These are phyloP conservation scores for Conus ventricosus DNA, from an alignment of 1,140 invertebrate species.

Conservation along the genomic window DNA sequence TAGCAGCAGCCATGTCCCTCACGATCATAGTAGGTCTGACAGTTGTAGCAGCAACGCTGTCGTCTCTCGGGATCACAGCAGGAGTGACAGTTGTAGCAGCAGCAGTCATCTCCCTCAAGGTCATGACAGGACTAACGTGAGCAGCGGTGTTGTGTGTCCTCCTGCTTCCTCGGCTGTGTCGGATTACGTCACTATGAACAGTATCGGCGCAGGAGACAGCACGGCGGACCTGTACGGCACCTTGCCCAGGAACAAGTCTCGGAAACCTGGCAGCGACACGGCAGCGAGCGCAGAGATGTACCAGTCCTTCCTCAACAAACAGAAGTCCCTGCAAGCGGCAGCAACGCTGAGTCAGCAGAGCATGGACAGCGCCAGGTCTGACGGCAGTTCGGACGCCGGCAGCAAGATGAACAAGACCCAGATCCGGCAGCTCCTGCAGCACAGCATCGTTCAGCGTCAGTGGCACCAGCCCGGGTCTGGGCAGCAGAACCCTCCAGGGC, in stretches of 20 bases:
- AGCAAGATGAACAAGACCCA: conserved; percentile 51
- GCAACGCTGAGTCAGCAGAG: conserved; percentile 32
- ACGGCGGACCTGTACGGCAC: conserved; percentile 57
- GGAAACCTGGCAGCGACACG: conserved; percentile 41
- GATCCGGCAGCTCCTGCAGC: conserved; percentile 54
- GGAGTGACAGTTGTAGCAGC: conserved; percentile 18
- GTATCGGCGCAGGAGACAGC: background rate
- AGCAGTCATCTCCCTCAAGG: background rate
- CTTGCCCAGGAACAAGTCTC: conserved; percentile 48
- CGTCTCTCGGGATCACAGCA: conserved; percentile 25
- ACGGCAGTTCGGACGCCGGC: conserved; percentile 46
- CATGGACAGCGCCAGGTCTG: conserved; percentile 41
- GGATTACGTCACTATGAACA: background rate
- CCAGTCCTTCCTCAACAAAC: conserved; percentile 51
- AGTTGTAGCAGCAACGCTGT: conserved; percentile 9
- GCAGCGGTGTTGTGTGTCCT: background rate
- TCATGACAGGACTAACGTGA: background rate
- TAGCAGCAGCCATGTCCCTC: too few species aligned
- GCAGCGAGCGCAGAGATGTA: conserved; percentile 47
- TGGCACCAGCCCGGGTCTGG: background rate
- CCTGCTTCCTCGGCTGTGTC: background rate
- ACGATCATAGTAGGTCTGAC: conserved; percentile 22
- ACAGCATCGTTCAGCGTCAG: conserved; percentile 46
- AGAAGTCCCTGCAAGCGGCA: conserved; percentile 45
- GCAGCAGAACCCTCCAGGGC: background rate